These are phyloP conservation scores for Cladorhizidae sp. DNA, from an alignment of 37 sponge, comb jelly and placozoan genomes.

Conservation along the genomic window DNA sequence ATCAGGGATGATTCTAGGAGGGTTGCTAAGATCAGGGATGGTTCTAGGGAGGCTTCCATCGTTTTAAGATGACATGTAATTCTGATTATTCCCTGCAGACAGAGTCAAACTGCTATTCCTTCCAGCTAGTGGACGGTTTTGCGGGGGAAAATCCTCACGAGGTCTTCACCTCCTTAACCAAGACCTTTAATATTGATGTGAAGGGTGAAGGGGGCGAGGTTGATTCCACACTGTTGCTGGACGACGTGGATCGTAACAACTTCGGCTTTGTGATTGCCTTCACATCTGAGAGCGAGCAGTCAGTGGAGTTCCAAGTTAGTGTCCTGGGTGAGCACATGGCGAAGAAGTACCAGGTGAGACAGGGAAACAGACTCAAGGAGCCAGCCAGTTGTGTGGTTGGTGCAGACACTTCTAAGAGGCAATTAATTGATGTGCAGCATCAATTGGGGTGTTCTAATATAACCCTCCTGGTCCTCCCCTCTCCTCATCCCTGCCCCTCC, in stretches of 20 bases:
- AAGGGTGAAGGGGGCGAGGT: neutral
- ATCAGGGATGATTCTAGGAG: too few species aligned
- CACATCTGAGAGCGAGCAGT: neutral
- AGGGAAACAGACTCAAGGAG: neutral
- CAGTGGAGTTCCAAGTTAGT: constrained; percentile 11
- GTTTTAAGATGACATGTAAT: too few species aligned
- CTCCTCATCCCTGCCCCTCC: too few species aligned
- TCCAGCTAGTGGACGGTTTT: neutral
- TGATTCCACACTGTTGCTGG: neutral
- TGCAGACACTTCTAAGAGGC: too few species aligned
- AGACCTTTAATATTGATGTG: neutral
- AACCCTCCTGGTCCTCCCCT: too few species aligned
- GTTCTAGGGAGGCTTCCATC: too few species aligned
- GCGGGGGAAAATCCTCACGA: neutral
- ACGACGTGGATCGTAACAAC: neutral
- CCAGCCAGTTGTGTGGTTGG: too few species aligned
- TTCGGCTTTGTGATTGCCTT: neutral
- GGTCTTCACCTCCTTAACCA: neutral
- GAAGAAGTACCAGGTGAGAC: constrained; percentile 5
- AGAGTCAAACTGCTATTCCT: constrained; percentile 15
- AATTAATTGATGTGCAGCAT: too few species aligned
- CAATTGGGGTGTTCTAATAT: too few species aligned
- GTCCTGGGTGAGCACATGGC: constrained; percentile 6
- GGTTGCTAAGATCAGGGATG: too few species aligned
- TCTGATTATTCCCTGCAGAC: too few species aligned